Evolutionary conservation across 2,113 vertebrate genomes (phyloP).

Genomic region (Taxidea taxus): DNA sequence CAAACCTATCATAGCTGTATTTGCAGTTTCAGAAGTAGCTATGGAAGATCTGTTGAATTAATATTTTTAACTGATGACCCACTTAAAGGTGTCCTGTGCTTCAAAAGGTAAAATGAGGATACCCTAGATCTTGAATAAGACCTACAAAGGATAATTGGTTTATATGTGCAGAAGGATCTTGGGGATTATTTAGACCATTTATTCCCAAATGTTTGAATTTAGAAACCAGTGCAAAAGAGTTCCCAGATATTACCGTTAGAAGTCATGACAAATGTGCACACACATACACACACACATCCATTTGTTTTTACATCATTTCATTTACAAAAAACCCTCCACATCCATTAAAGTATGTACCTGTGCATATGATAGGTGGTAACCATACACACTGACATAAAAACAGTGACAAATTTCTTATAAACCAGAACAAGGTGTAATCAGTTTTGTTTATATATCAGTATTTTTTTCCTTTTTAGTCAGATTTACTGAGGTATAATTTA

Average conservation of each 20-base stretch:
- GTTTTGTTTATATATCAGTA: background rate
- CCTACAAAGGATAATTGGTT: conserved; percentile 56
- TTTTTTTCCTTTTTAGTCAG: background rate
- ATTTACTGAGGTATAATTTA: background rate
- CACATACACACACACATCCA: background rate
- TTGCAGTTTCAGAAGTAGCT: background rate
- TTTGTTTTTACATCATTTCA: background rate
- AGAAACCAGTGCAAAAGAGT: background rate
- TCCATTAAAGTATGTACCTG: background rate
- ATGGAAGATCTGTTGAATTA: background rate
- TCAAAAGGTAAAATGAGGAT: conserved; percentile 45
- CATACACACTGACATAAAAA: background rate
- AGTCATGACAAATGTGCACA: background rate
- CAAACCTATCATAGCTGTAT: background rate
- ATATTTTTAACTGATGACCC: conserved; percentile 25
- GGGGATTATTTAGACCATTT: conserved; percentile 8
- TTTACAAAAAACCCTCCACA: background rate
- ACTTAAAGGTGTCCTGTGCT: conserved; percentile 7
- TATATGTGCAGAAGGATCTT: conserved; percentile 33
- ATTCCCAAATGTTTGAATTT: conserved; percentile 29
- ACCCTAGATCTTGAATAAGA: conserved; percentile 46
- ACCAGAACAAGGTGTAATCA: background rate
- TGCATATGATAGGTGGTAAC: background rate
- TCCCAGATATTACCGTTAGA: background rate
- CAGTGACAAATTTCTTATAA: background rate